Percentiles rank a stretch among this genome's conserved stretches.
Conservation (phyloP, 2,797 vertebrate genomes). For the Sebastes dallii region DNA sequence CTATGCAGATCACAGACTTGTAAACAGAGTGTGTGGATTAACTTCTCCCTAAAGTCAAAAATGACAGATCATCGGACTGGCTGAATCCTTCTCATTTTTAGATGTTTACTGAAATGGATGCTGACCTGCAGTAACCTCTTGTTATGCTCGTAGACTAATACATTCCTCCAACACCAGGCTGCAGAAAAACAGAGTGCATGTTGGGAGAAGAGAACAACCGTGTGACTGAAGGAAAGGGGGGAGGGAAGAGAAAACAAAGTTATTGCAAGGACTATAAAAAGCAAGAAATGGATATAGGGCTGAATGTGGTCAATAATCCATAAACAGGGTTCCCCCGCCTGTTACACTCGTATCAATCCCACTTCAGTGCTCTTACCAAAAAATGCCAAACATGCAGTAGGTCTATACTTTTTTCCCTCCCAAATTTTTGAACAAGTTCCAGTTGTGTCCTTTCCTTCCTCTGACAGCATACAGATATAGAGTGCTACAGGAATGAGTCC, state of each 20-base stretch:
- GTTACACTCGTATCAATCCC: not conserved
- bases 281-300: not conserved
- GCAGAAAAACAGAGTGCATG: slow-evolving; percentile 57
- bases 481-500: no score
- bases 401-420: not conserved
- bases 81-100: not conserved
- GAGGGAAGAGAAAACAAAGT: not conserved
- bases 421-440: slow-evolving; percentile 29
- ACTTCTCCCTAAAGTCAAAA: not conserved
- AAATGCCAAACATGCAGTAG: slow-evolving; percentile 38
- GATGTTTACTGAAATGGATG: slow-evolving; percentile 30
- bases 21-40: not conserved
- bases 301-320: slow-evolving; percentile 37
- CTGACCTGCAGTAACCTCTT: slow-evolving; percentile 65
- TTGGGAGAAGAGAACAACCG: slow-evolving; percentile 33
- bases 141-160: slow-evolving; percentile 34
- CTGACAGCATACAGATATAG: slow-evolving; percentile 16
- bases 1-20: not conserved
- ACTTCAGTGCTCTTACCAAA: slow-evolving; percentile 33
- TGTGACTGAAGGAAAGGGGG: slow-evolving; percentile 35
- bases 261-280: slow-evolving; percentile 13
- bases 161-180: slow-evolving; percentile 49
- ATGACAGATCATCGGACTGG: not conserved
- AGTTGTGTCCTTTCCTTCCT: slow-evolving; percentile 23
- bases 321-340: slow-evolving; percentile 15